Evolutionary conservation across 2,113 vertebrate genomes (phyloP).

Genomic region (Lepisosteus oculatus): DNA sequence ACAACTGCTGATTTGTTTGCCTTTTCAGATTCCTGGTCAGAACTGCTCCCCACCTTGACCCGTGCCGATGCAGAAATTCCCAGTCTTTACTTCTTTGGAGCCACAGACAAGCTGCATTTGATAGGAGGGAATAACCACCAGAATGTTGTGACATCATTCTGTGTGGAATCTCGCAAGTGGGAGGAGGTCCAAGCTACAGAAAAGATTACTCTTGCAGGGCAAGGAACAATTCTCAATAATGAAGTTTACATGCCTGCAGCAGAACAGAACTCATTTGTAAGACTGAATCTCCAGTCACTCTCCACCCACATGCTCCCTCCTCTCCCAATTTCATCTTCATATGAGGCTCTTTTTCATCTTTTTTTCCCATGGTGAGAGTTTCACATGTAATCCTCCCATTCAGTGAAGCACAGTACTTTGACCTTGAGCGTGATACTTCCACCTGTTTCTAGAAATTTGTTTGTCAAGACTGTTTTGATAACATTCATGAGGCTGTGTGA

Average conservation of each 20-base stretch:
- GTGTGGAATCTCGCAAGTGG: slow-evolving; percentile 53
- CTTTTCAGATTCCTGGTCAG: slow-evolving; percentile 61
- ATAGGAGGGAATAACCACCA: slow-evolving; percentile 64
- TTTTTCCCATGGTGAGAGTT: slow-evolving; percentile 3
- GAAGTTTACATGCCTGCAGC: slow-evolving; percentile 57
- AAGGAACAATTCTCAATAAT: slow-evolving; percentile 50
- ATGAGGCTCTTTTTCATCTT: slow-evolving; percentile 65
- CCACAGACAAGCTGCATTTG: slow-evolving; percentile 58
- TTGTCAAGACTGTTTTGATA: no score
- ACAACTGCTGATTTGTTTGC: not conserved
- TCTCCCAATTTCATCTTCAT: slow-evolving; percentile 52
- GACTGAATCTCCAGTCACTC: slow-evolving; percentile 49
- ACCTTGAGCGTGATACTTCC: no score
- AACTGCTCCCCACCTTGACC: slow-evolving; percentile 66
- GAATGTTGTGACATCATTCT: slow-evolving; percentile 63
- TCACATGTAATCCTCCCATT: no score
- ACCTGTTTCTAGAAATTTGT: no score
- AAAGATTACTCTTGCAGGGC: slow-evolving; percentile 59
- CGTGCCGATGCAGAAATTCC: slow-evolving; percentile 57
- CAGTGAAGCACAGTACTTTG: no score
- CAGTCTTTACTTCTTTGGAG: slow-evolving; percentile 65
- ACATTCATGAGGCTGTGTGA: no score
- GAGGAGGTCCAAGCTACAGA: slow-evolving; percentile 36
- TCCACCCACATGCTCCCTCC: slow-evolving; percentile 45
- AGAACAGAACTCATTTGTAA: slow-evolving; percentile 45